Evolutionary conservation across 2,888 invertebrate genomes (phyloP), one percentile per base, ranked within the genome.

Genomic region (Hoplodrina ambigua): DNA sequence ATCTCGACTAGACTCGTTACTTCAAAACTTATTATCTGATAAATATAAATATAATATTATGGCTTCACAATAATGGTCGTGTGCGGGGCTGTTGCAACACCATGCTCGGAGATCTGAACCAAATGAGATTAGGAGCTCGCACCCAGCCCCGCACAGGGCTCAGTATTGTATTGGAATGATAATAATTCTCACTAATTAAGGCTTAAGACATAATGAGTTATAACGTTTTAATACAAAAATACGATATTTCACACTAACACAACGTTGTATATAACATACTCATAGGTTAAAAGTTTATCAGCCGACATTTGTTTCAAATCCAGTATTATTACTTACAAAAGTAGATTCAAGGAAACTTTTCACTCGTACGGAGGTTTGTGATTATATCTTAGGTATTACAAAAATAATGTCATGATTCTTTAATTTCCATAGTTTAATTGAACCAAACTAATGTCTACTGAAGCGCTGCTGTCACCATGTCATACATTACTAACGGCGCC

Each of bases 161-260:
- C 44, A 11, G 33, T 55, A 30, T 15, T 25, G 68, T 17, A 20
- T n/a, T 41, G 33, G 64, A 68, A 70, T 75, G 62, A 63, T 66
- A 56, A 69, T 57, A 59, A 15, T 53, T 70, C 59, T 72, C 72
- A 79, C 77, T 72, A 65, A 65, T 65, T 70, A 77, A 77, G 69
- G 62, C 70, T 80, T 75, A 76, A 61, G 55, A 72, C 57, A 72
- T 72, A 57, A 75, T 71, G 71, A 69, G 65, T 63, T 67, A 69
- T 59, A 76, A 73, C 65, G 54, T 59, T 64, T 74, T 58, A 65
- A 71, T 82, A 82, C 70, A 82, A 82, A 82, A 82, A 82, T 82
- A 82, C 69, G 65, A 60, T 67, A 78, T 74, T 63, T 66, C 64
- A 68, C 61, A 65, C 61, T 58, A 62, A 70, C 69, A 71, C 57